Base-by-base conservation (phyloP, 35 echinoderm and acorn worm genomes). In the Ptychodera flava region DNA sequence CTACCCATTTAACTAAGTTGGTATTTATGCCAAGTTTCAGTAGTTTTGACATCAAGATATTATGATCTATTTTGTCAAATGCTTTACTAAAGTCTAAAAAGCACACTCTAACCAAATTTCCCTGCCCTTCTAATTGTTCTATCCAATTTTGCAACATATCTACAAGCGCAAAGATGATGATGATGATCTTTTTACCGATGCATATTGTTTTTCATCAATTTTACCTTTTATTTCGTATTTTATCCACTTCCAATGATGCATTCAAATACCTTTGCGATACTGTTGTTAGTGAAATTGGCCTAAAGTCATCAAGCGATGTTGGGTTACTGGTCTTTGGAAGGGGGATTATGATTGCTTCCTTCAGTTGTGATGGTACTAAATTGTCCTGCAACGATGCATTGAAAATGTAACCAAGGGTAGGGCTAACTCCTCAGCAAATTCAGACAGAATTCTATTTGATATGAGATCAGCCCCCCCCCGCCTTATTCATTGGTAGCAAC, bases 31-130 rank as follows among this genome's bases (percentile, higher is more conserved):
- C 81, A 35, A 90, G 77, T 29, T 37, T 36, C 16, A 78, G 36
- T 6, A 90, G 36, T 37, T 38, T 85, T 33, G 31, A 16, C 33
- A 90, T 79, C 22, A 77, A 36, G 28, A 90, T 31, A 79, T 45
- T 84, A 38, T 90, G 89, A 36, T 85, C 76, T 33, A 90, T 78
- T 1, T 64, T 76, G 78, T 90, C 89, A 84, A 90, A 79, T 15
- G 89, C 89, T 35, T 88, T 92, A 81, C 85, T 87, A 78, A 92
- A 92, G 81, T 92, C 80, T 22, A 64, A 64, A 64, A 64, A 64
- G 45, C 45, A 64, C 45, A 64, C 45, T 64, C 45, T 64, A 64
- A 64, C 45, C 45, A 64, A 64, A 64, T 64, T 64, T 64, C 45
- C 45, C 45, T 64, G 45, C 45, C 45, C 45, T 64, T 64, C 45